Percentiles rank a stretch among this genome's conserved stretches.
These are phyloP conservation scores for Leistus spinibarbis DNA, from an alignment of 2,888 invertebrate species.

Conservation along the genomic window DNA sequence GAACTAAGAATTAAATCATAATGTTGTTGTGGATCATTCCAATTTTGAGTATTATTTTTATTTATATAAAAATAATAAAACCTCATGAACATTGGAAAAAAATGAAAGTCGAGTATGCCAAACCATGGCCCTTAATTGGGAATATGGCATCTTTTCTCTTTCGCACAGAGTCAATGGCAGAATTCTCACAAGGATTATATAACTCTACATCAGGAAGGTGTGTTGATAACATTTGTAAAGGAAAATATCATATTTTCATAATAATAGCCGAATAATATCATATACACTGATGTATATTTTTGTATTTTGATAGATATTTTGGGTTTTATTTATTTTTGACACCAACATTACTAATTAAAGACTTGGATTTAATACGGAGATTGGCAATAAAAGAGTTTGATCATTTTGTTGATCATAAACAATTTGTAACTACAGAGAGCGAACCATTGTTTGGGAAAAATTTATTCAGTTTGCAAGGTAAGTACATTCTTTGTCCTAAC, in stretches of 20 bases:
- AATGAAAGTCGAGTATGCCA: slow-evolving; percentile 4
- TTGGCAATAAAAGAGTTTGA: slow-evolving; percentile 63
- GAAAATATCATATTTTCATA: neutral
- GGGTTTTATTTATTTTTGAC: slow-evolving; percentile 37
- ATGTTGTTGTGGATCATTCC: slow-evolving; percentile 7
- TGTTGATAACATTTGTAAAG: slow-evolving; percentile 13
- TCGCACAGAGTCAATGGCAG: neutral
- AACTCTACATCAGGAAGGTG: too few species aligned
- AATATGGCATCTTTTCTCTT: neutral
- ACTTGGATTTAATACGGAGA: slow-evolving; percentile 62
- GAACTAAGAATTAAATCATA: too few species aligned
- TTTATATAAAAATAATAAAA: slow-evolving; percentile 6
- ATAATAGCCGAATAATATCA: too few species aligned
- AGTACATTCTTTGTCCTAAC: neutral
- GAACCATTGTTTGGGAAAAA: slow-evolving; percentile 58
- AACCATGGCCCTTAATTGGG: slow-evolving; percentile 18
- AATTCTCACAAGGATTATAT: slow-evolving; percentile 14
- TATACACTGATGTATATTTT: too few species aligned
- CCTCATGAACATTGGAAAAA: slow-evolving; percentile 14
- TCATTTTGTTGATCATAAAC: slow-evolving; percentile 57
- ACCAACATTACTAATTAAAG: slow-evolving; percentile 59
- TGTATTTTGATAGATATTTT: too few species aligned
- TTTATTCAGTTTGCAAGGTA: slow-evolving; percentile 39
- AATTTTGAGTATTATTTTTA: neutral
- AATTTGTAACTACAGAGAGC: slow-evolving; percentile 43